Evolutionary conservation across 2,888 invertebrate genomes (phyloP), one percentile per base, ranked within the genome.

Genomic region (Orthosia gracilis): DNA sequence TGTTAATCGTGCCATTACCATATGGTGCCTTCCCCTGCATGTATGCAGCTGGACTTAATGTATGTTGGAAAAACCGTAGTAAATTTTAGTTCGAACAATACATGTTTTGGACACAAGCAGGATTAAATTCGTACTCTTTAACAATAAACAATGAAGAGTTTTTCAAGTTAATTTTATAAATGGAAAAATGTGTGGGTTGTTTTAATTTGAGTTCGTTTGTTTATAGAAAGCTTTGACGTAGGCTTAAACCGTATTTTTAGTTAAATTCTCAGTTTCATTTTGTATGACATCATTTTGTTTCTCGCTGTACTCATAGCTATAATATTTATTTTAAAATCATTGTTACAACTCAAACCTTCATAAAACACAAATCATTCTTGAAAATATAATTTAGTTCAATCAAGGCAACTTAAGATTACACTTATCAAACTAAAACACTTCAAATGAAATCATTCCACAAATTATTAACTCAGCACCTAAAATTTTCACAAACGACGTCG

Each of bases 1-100:
- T 95, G 94, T 89, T 94, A 94, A 95, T 94, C 91, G 89, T 85
- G 81, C 79, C 82, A 94, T 94, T 93, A 92, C 91, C 94, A 93
- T 94, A 91, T 91, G 81, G 88, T 88, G 88, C 88, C 88, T 88
- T 82, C 83, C 84, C 87, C 83, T 85, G 87, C 87, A 91, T 91
- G 85, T 80, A 92, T 92, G 90, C 91, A 92, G 78, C 80, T 84
- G 79, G 82, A 87, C 85, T 88, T 87, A 73, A 75, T 64, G 61
- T 65, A 54, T 69, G 69, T 77, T 62, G 67, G 61, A 68, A 58
- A 62, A 13, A 15, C 12, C 1, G 61, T 57, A 26, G 62, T 57
- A 50, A 66, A 31, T 73, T 57, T 66, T 26, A 0, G 12, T 11
- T 11, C 0, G 2, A n/a, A 62, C 1, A 49, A n/a, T 49, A n/a